Evolutionary conservation across 2,888 invertebrate genomes (phyloP), one percentile per base, ranked within the genome.

Genomic region (Melieria picta): DNA sequence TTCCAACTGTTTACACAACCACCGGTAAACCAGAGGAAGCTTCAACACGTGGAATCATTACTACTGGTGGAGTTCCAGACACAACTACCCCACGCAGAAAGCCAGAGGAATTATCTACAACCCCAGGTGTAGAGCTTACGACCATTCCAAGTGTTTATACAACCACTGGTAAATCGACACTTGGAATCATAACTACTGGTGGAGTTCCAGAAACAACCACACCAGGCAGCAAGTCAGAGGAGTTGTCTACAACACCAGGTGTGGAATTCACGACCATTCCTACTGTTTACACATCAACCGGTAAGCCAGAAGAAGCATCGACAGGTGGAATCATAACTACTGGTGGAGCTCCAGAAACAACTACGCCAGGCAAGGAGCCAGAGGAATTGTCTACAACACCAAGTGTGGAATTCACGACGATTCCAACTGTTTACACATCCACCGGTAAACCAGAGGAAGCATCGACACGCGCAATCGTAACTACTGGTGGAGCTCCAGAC

Each of bases 151-250:
- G 64, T 50, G 63, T 47, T 1, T 16, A 7, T 5, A 7, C 47
- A 6, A 7, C 60, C 4, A 42, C 60, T 10, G 42, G 30, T 3
- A 30, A 30, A 30, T 3, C 16, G 16, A 16, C 16, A 16, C 16
- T 1, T 1, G 16, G 16, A 16, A 16, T 16, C 16, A 16, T 16
- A 16, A 50, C 70, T 11, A n/a, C 43, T 1, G 10, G 43, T 16
- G 55, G 60, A 13, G 65, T 1, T 42, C 45, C n/a, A 45, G 45
- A 69, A 52, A 52, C 62, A 7, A 67, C 70, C 1, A 71, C 56
- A 13, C 45, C 50, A 10, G 50, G 9, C 1, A 9, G 11, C 5
- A 42, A 11, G 1, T 13, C 46, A 9, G 58, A 64, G 1, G 45
- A n/a, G 30, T 11, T 46, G 52, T 9, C 6, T 0, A 11, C 3